These are phyloP conservation scores for Exocentrus adspersus DNA, from an alignment of 2,888 invertebrate genomes.

Conservation along the genomic window DNA sequence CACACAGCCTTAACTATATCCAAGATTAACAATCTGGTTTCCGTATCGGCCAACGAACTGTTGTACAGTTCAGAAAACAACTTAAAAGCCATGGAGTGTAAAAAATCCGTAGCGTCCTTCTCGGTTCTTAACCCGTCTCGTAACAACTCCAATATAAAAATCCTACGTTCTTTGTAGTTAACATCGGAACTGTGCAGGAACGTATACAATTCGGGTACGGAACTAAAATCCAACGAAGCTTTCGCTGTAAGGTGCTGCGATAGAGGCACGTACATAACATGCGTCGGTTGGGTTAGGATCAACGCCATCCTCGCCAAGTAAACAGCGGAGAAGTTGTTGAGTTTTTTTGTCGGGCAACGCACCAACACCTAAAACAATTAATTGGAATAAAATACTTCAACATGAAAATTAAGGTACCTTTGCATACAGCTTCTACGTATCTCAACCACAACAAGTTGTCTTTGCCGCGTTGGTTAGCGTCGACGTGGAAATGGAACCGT, in stretches of 20 bases:
- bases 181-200: slow-evolving; percentile 84
- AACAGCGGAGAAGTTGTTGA: slow-evolving; percentile 66
- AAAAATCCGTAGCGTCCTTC: slow-evolving; percentile 77
- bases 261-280: slow-evolving; percentile 81
- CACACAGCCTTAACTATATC: slow-evolving; percentile 72
- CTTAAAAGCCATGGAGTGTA: slow-evolving; percentile 80
- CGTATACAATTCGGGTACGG: slow-evolving; percentile 89
- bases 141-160: slow-evolving; percentile 83
- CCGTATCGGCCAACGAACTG: slow-evolving; percentile 71
- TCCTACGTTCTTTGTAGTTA: slow-evolving; percentile 73
- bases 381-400: no score
- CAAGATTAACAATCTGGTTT: slow-evolving; percentile 73
- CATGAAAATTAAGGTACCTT: no score
- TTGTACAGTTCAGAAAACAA: slow-evolving; percentile 78
- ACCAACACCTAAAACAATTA: slow-evolving; percentile 47
- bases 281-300: slow-evolving; percentile 77
- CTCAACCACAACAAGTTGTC: slow-evolving; percentile 75
- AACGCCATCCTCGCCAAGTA: slow-evolving; percentile 78
- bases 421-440: slow-evolving; percentile 74
- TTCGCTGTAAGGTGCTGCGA: slow-evolving; percentile 65
- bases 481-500: slow-evolving; percentile 79
- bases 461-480: slow-evolving; percentile 72
- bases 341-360: slow-evolving; percentile 52
- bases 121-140: slow-evolving; percentile 80
- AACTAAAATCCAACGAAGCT: slow-evolving; percentile 76